Evolutionary conservation across 2,113 vertebrate species (phyloP).

Genomic region (Ginglymostoma cirratum): DNA sequence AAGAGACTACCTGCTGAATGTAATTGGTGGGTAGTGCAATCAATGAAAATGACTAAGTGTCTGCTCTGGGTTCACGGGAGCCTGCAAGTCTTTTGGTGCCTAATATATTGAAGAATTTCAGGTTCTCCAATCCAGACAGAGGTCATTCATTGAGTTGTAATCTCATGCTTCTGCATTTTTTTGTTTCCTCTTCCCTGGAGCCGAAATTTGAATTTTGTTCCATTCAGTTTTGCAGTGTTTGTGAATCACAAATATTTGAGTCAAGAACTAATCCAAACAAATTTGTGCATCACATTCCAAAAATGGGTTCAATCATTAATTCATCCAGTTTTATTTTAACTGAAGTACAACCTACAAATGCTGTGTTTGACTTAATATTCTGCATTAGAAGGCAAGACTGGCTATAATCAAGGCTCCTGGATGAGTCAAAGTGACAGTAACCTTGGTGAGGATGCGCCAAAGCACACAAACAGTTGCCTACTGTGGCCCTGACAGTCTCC

Average conservation of each 20-base stretch:
- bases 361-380: background rate
- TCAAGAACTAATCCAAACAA: background rate
- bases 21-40: background rate
- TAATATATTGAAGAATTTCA: background rate
- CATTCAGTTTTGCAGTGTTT: background rate
- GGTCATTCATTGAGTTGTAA: background rate
- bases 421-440: background rate
- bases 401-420: background rate
- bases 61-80: constrained; percentile 8
- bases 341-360: background rate
- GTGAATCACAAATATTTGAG: background rate
- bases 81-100: background rate
- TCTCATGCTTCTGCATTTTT: too few species aligned
- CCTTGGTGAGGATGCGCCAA: background rate
- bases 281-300: background rate
- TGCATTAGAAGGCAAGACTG: background rate
- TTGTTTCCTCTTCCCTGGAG: background rate
- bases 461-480: background rate
- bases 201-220: too few species aligned
- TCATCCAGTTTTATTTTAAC: background rate
- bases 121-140: background rate
- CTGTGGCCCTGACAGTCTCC: background rate
- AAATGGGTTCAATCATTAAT: background rate
- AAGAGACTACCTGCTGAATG: background rate
- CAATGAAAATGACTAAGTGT: background rate